Percentiles rank a stretch among this genome's conserved stretches.
These are phyloP conservation scores for Enchytraeus crypticus DNA, from an alignment of 2,888 invertebrate species.

Conservation along the genomic window DNA sequence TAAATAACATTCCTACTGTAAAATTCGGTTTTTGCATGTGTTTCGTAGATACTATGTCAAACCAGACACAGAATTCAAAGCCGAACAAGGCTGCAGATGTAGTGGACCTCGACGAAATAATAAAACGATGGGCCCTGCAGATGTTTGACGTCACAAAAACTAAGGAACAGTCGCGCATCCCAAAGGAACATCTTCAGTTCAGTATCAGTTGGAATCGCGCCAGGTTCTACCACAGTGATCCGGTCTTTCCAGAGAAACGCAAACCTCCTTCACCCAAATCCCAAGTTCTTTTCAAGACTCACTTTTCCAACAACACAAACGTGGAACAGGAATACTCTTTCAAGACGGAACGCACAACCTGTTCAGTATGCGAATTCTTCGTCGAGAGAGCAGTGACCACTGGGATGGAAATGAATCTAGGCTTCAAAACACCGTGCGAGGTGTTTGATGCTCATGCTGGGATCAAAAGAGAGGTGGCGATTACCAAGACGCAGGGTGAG, in stretches of 20 bases:
- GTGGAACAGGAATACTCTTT: constrained; percentile 31
- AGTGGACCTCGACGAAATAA: constrained; percentile 42
- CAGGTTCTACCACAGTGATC: constrained; percentile 34
- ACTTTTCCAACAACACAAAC: constrained; percentile 30
- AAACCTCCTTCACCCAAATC: constrained; percentile 29
- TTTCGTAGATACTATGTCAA: no score
- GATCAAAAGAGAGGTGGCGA: constrained; percentile 45
- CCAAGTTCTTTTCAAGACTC: constrained; percentile 29
- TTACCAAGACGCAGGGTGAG: constrained; percentile 43
- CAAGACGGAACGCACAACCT: constrained; percentile 32
- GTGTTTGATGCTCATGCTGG: constrained; percentile 47
- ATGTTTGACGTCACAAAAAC: constrained; percentile 43
- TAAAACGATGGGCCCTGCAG: constrained; percentile 46
- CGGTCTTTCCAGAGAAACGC: constrained; percentile 28
- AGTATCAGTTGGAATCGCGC: constrained; percentile 41
- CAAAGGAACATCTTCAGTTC: constrained; percentile 30
- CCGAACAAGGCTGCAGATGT: constrained; percentile 32
- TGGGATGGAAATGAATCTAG: constrained; percentile 37
- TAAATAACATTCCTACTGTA: no score
- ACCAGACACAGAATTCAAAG: no score
- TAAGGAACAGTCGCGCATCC: constrained; percentile 32
- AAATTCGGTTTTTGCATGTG: no score
- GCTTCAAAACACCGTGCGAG: constrained; percentile 47
- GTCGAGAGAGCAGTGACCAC: constrained; percentile 29
- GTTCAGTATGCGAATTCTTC: constrained; percentile 35